These are phyloP conservation scores for Drosophila diplacantha DNA, from an alignment of 2,888 invertebrate genomes.

Conservation along the genomic window DNA sequence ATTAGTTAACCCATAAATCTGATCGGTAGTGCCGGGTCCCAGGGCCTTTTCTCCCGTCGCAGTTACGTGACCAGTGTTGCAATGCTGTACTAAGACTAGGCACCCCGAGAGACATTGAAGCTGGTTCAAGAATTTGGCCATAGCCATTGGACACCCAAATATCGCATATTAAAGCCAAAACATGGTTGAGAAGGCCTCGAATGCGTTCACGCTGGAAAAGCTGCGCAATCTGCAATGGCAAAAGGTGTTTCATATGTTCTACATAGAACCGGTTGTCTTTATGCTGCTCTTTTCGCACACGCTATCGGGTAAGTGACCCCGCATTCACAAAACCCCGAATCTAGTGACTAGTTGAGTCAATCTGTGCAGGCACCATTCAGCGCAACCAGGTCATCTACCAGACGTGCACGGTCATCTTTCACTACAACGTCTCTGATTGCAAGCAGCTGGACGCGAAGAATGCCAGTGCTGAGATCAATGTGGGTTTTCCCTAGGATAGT, in stretches of 20 bases:
- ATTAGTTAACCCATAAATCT: conserved; percentile 20
- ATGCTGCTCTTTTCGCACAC: conserved; percentile 73
- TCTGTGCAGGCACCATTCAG: conserved; percentile 77
- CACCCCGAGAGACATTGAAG: conserved; percentile 1
- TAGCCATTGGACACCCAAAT: background rate
- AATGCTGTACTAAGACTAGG: conserved; percentile 16
- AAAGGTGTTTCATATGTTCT: conserved; percentile 70
- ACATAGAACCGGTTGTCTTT: conserved; percentile 75
- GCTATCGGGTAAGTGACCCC: conserved; percentile 65
- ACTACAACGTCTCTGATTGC: conserved; percentile 82
- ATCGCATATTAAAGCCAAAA: conserved; percentile 9
- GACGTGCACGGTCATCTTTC: conserved; percentile 82
- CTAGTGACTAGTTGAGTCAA: background rate
- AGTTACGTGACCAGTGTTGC: conserved; percentile 33
- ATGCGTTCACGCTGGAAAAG: conserved; percentile 48
- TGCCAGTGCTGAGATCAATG: conserved; percentile 78
- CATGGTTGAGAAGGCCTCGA: conserved; percentile 65
- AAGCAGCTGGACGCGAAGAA: conserved; percentile 76
- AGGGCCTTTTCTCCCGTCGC: conserved; percentile 6
- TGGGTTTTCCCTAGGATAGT: conserved; percentile 29
- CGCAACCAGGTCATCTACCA: conserved; percentile 84
- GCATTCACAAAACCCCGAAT: background rate
- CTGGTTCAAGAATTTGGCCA: conserved; percentile 14
- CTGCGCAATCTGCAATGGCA: conserved; percentile 63
- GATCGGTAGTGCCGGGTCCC: conserved; percentile 16